Evolutionary conservation across 1,140 invertebrate genomes (phyloP), one percentile per base, ranked within the genome.

Genomic region (Leptopilina boulardi): DNA sequence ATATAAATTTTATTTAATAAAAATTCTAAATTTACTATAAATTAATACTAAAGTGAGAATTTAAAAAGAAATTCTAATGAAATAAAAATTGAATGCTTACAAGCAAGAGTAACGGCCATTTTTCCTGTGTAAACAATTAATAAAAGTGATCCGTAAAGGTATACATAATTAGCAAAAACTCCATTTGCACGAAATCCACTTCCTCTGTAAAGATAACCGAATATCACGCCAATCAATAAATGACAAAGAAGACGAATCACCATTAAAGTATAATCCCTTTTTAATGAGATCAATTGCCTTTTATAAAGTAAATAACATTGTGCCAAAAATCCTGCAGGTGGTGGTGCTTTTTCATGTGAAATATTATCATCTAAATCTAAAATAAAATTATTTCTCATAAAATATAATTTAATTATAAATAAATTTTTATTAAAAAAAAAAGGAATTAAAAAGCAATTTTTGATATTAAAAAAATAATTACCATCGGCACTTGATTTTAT

Each of bases 61-160:
- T n/a, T n/a, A n/a, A n/a, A n/a, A n/a, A n/a, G n/a, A n/a, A n/a
- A n/a, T n/a, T n/a, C n/a, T n/a, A n/a, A n/a, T n/a, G n/a, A n/a
- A n/a, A n/a, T n/a, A 13, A 3, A 47, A 18, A 74, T n/a, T 3
- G 11, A 15, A 41, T 79, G 95, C 96, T 97, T 93, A 98, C 97
- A 98, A 74, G 96, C 96, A 78, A 98, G 91, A 56, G 97, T 96
- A n/a, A 98, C 98, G 3, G 97, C 96, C 97, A 98, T 98, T 91
- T 98, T 96, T 71, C 97, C 97, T 10, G 97, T 98, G 85, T 98
- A 98, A 78, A 98, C 96, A 18, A 98, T 93, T 74, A 99, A 94
- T 59, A 99, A 90, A 84, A 98, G 94, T 15, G 96, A 95, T 79
- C 98, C 98, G 88, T 98, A 99, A 1, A 99, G 89, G 83, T 97